These are phyloP conservation scores for Bergia puertoricense DNA, from an alignment of 92 coral and sea anemone species.

Conservation along the genomic window DNA sequence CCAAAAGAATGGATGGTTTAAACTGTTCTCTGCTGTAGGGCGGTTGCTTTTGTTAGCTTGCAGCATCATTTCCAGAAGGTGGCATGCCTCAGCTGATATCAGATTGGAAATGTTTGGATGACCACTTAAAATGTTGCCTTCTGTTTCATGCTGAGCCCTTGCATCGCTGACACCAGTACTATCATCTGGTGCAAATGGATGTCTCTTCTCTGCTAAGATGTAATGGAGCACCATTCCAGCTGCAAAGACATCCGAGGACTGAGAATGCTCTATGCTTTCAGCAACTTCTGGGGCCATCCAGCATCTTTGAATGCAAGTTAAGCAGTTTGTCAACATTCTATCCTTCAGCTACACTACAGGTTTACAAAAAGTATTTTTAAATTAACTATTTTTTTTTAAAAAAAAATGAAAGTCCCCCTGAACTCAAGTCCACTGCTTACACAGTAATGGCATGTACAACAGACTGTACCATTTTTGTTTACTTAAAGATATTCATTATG, in stretches of 20 bases:
- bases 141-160: slow-evolving; percentile 14
- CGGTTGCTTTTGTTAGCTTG: slow-evolving; percentile 3
- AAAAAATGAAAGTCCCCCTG: no score
- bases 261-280: not conserved
- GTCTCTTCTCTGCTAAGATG: slow-evolving; percentile 21
- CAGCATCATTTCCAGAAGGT: slow-evolving; percentile 22
- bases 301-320: not conserved
- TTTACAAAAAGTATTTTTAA: no score
- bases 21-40: slow-evolving; percentile 7
- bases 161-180: not conserved
- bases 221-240: slow-evolving; percentile 9
- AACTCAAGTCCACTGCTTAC: no score
- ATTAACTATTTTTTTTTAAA: no score
- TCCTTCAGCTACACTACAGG: no score
- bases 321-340: not conserved
- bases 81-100: slow-evolving; percentile 16
- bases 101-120: not conserved
- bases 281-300: slow-evolving; percentile 34
- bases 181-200: slow-evolving; percentile 31
- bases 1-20: slow-evolving; percentile 37
- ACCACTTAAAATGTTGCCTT: slow-evolving; percentile 13
- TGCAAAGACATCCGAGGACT: slow-evolving; percentile 20
- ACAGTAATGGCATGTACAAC: no score
- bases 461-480: no score
- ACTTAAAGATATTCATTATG: no score